phyloP scores from a whole-genome alignment of 1,140 invertebrate genomes.

The Limonius californicus region DNA sequence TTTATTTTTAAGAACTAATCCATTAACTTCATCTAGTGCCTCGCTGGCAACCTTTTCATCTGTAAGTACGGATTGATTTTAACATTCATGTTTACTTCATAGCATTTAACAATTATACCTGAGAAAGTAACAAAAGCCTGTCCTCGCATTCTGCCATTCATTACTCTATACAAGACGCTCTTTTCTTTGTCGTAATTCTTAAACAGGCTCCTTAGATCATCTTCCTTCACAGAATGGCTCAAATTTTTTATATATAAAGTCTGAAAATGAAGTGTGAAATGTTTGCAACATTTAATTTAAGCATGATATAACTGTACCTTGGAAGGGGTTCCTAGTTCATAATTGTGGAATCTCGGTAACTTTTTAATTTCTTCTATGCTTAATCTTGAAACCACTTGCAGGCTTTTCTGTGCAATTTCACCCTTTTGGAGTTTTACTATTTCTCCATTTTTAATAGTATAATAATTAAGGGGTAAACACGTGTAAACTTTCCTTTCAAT shows the following conservation, averaged over 20 bases:
- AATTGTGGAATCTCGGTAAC: slow-evolving; percentile 52
- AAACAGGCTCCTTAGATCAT: slow-evolving; percentile 50
- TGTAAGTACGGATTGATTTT: no score
- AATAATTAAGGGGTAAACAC: slow-evolving; percentile 40
- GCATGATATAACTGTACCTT: no score
- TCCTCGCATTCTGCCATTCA: slow-evolving; percentile 55
- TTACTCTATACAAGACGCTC: slow-evolving; percentile 39
- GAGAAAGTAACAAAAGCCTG: slow-evolving; percentile 56
- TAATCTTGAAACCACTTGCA: slow-evolving; percentile 37
- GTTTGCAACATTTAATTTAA: no score
- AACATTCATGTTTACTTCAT: no score
- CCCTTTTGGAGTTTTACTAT: slow-evolving; percentile 39
- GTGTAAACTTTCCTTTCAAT: slow-evolving; percentile 32
- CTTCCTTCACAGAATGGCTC: slow-evolving; percentile 42
- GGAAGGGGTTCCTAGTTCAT: slow-evolving; percentile 46
- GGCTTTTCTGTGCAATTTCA: slow-evolving; percentile 25
- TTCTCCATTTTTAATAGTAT: slow-evolving; percentile 45
- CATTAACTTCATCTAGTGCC: slow-evolving; percentile 42
- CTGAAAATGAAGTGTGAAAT: no score
- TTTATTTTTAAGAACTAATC: slow-evolving; percentile 40
- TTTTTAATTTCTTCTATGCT: slow-evolving; percentile 49
- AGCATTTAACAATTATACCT: slow-evolving; percentile 46
- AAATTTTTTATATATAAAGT: slow-evolving; percentile 56
- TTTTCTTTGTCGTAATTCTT: slow-evolving; percentile 44
- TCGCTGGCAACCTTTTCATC: slow-evolving; percentile 33